Conservation (phyloP, 2,888 invertebrate species). For the Harpalus rufipes region DNA sequence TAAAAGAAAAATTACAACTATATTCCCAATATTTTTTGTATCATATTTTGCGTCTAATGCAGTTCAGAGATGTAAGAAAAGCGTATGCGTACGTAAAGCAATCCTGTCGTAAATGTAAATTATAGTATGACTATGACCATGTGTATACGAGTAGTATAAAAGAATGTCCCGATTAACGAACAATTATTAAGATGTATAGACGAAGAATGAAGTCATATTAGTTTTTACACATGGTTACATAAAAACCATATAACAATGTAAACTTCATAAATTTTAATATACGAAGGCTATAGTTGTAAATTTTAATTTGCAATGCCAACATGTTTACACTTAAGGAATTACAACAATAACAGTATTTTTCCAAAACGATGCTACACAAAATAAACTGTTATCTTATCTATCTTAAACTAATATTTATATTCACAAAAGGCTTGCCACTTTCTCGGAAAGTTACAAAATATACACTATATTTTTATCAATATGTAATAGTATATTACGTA, state of each 20-base stretch:
- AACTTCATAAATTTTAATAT: conserved; percentile 31
- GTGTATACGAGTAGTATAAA: not conserved
- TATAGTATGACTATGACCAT: not conserved
- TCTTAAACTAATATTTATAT: not conserved
- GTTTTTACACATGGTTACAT: conserved; percentile 24
- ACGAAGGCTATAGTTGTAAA: conserved; percentile 34
- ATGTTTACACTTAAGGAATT: conserved; percentile 1
- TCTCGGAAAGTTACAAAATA: not conserved
- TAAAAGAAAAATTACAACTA: too few relatives aligned
- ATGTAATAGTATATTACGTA: too few relatives aligned
- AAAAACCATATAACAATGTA: conserved; percentile 31
- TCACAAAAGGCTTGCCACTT: not conserved
- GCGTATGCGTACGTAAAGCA: not conserved
- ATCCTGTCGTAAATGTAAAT: not conserved
- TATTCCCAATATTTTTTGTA: too few relatives aligned
- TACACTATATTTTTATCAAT: not conserved
- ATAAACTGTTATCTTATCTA: not conserved
- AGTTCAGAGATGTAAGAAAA: too few relatives aligned
- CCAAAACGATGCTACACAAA: not conserved
- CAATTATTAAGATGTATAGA: not conserved
- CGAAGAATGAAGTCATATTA: conserved; percentile 26
- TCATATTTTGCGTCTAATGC: too few relatives aligned
- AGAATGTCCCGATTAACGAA: not conserved
- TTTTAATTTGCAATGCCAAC: conserved; percentile 32
- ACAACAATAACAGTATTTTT: conserved; percentile 31